These are phyloP conservation scores for Actinia equina DNA, from an alignment of 64 coral and sea anemone species.

Conservation along the genomic window DNA sequence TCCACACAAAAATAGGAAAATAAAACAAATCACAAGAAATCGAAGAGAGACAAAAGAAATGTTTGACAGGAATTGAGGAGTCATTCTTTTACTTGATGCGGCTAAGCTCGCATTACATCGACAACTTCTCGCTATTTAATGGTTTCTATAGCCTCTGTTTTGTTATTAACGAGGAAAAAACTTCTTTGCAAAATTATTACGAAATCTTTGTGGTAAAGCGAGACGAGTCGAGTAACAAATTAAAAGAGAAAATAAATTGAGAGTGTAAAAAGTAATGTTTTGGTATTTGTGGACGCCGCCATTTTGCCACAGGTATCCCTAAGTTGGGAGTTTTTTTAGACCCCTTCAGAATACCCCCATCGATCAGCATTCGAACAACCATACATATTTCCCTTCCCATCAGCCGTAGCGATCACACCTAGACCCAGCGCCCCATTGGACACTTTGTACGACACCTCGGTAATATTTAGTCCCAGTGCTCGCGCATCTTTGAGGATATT, in stretches of 20 bases:
- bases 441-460: conserved; percentile 49
- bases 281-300: neutral
- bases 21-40: neutral
- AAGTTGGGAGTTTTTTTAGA: neutral
- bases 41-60: neutral
- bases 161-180: neutral
- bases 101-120: neutral
- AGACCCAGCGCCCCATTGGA: conserved; percentile 43
- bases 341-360: conserved; percentile 60
- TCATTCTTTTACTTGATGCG: neutral
- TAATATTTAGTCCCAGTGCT: conserved; percentile 61
- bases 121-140: neutral
- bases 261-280: neutral
- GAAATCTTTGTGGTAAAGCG: neutral
- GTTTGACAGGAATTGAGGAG: neutral
- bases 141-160: neutral
- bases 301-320: too few species aligned
- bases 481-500: conserved; percentile 50
- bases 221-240: neutral
- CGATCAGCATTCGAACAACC: conserved; percentile 63
- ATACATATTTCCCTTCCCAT: conserved; percentile 58
- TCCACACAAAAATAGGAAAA: neutral
- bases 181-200: neutral
- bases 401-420: conserved; percentile 60
- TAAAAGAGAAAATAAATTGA: neutral